phyloP scores from a whole-genome alignment of 2,888 invertebrate genomes.

The Xanthorhoe spadicearia region DNA sequence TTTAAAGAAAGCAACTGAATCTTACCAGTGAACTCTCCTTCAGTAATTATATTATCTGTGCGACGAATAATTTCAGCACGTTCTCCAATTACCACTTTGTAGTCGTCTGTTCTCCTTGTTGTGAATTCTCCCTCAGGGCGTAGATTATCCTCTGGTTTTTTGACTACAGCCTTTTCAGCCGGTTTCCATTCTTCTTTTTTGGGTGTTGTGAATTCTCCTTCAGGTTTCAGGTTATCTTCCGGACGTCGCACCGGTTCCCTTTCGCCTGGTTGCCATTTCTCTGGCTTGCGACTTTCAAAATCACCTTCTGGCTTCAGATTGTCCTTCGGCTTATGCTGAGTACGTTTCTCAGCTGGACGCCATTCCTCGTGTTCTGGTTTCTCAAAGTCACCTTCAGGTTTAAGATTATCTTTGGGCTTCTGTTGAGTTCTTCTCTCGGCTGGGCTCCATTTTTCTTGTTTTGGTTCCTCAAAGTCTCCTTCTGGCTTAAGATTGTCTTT shows the following conservation, averaged over 20 bases:
- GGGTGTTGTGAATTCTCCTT: conserved; percentile 73
- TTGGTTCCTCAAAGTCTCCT: conserved; percentile 79
- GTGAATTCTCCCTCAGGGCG: conserved; percentile 85
- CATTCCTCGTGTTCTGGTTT: conserved; percentile 70
- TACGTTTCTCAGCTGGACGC: conserved; percentile 66
- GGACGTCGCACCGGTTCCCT: conserved; percentile 72
- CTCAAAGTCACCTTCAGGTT: conserved; percentile 85
- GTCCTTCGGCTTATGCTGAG: conserved; percentile 76
- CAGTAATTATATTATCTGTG: conserved; percentile 87
- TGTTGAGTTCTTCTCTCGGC: conserved; percentile 72
- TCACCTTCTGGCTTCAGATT: conserved; percentile 71
- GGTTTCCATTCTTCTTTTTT: conserved; percentile 75
- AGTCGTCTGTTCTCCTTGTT: conserved; percentile 84
- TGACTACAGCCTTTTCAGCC: conserved; percentile 71
- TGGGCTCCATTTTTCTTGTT: conserved; percentile 58
- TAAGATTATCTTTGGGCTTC: conserved; percentile 74
- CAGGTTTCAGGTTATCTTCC: conserved; percentile 54
- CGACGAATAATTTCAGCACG: conserved; percentile 87
- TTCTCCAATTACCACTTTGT: conserved; percentile 85
- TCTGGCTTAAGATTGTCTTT: conserved; percentile 83
- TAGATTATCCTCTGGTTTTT: conserved; percentile 82
- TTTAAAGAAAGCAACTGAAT: background rate
- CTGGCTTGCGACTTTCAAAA: conserved; percentile 48
- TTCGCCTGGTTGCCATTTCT: conserved; percentile 69
- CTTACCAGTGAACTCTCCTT: conserved; percentile 88